Conservation (phyloP, 1,140 invertebrate genomes). For the Episyrphus balteatus region DNA sequence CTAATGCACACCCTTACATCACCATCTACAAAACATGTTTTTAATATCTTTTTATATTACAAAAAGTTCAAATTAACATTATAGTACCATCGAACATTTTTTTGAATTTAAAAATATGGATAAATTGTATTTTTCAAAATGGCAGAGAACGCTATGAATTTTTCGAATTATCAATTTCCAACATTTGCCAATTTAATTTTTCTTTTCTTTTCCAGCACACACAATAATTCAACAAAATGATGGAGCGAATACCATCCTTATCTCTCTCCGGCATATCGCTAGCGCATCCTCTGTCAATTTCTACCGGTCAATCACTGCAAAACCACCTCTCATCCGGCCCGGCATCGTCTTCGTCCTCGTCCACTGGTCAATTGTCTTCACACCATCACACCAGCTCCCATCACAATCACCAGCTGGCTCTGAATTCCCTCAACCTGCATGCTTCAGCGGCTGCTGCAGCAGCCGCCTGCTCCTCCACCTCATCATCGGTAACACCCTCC, state of each 20-base stretch:
- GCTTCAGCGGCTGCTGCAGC: not conserved
- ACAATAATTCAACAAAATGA: slow-evolving; percentile 22
- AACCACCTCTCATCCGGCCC: slow-evolving; percentile 10
- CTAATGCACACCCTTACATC: too few relatives aligned
- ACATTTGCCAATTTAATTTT: too few relatives aligned
- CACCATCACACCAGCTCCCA: not conserved
- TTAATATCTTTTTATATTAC: too few relatives aligned
- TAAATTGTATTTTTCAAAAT: too few relatives aligned
- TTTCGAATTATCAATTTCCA: too few relatives aligned
- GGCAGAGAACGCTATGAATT: too few relatives aligned
- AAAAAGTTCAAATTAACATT: too few relatives aligned
- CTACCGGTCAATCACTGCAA: slow-evolving; percentile 8
- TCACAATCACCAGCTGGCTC: not conserved
- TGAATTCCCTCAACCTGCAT: not conserved
- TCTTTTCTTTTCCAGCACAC: not conserved
- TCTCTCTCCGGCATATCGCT: slow-evolving; percentile 35
- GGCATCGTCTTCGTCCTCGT: slow-evolving; percentile 17
- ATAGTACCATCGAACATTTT: too few relatives aligned
- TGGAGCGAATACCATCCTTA: slow-evolving; percentile 36
- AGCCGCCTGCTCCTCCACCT: not conserved
- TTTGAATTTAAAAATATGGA: too few relatives aligned
- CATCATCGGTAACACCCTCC: not conserved
- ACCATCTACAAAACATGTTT: too few relatives aligned
- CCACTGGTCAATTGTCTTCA: slow-evolving; percentile 1
- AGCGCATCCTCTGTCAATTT: slow-evolving; percentile 27